These are phyloP conservation scores for Drosophila athabasca DNA, from an alignment of 1,140 invertebrate genomes.

Conservation along the genomic window DNA sequence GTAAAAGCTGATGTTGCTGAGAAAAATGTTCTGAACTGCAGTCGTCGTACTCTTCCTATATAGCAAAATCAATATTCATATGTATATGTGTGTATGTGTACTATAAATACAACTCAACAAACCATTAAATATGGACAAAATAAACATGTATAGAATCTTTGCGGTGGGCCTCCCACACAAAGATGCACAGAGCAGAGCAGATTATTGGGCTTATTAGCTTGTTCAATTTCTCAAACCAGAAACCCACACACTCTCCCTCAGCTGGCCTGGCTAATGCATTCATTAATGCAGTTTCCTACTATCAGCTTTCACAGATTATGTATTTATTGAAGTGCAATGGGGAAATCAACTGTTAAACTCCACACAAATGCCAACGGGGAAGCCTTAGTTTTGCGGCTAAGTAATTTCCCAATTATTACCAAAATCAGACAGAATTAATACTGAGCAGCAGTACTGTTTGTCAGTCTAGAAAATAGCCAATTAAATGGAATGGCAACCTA, in stretches of 20 bases:
- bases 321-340: slow-evolving; percentile 62
- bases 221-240: slow-evolving; percentile 6
- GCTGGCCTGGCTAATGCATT: neutral
- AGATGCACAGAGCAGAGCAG: neutral
- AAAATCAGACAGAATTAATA: slow-evolving; percentile 22
- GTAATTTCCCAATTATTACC: slow-evolving; percentile 51
- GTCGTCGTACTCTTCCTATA: slow-evolving; percentile 69
- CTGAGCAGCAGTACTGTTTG: neutral
- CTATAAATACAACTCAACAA: slow-evolving; percentile 49
- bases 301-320: slow-evolving; percentile 43
- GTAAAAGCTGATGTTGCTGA: slow-evolving; percentile 76
- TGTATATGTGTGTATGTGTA: slow-evolving; percentile 80
- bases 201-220: slow-evolving; percentile 1
- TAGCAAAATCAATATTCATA: slow-evolving; percentile 57
- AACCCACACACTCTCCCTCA: neutral
- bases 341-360: slow-evolving; percentile 39
- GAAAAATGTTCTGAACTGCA: slow-evolving; percentile 77
- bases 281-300: slow-evolving; percentile 11
- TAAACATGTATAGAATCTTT: slow-evolving; percentile 8
- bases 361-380: slow-evolving; percentile 16
- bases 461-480: neutral
- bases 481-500: neutral
- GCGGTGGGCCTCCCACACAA: too few relatives aligned
- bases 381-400: slow-evolving; percentile 47
- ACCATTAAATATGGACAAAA: slow-evolving; percentile 45